Percentiles rank a stretch among this genome's conserved stretches.
Evolutionary conservation across 2,113 vertebrate species (phyloP).

Genomic region (Uropsilus gracilis): DNA sequence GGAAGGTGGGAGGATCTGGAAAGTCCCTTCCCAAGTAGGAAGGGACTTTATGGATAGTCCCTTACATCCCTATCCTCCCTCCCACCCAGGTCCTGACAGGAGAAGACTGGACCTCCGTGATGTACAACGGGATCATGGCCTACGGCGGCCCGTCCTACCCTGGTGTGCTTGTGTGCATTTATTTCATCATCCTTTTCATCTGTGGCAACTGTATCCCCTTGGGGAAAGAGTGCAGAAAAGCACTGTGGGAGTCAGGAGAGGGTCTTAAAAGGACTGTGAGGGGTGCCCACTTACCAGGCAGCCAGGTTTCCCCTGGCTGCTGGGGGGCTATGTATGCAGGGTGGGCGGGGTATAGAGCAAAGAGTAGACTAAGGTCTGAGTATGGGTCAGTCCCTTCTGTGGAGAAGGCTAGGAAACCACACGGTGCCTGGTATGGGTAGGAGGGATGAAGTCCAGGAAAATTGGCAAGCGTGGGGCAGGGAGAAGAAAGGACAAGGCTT

Average conservation of each 20-base stretch:
- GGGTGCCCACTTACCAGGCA: not conserved
- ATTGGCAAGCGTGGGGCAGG: not conserved
- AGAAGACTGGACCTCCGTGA: constrained; percentile 96
- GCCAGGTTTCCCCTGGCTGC: not conserved
- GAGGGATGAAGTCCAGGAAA: not conserved
- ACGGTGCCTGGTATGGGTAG: too few species aligned
- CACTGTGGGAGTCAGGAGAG: not conserved
- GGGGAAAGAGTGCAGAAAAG: not conserved
- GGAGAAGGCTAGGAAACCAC: not conserved
- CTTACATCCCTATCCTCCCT: rapidly evolving
- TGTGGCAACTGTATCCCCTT: constrained; percentile 97
- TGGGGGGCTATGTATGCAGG: not conserved
- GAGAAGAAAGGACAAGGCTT: not conserved
- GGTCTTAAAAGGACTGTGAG: rapidly evolving
- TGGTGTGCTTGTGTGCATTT: constrained; percentile 95
- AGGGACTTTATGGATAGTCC: rapidly evolving
- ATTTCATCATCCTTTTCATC: constrained; percentile 95
- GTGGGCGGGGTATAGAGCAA: rapidly evolving
- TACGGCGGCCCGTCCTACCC: constrained; percentile 93
- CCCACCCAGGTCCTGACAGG: constrained; percentile 92
- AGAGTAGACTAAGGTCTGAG: not conserved
- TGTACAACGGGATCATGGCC: constrained; percentile 97
- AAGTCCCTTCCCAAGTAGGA: rapidly evolving
- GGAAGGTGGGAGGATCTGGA: not conserved
- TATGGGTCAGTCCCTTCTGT: not conserved